Percentiles rank a stretch among this genome's conserved stretches.
Evolutionary conservation across 2,888 invertebrate species (phyloP).

Genomic region (Stenichneumon culpator): DNA sequence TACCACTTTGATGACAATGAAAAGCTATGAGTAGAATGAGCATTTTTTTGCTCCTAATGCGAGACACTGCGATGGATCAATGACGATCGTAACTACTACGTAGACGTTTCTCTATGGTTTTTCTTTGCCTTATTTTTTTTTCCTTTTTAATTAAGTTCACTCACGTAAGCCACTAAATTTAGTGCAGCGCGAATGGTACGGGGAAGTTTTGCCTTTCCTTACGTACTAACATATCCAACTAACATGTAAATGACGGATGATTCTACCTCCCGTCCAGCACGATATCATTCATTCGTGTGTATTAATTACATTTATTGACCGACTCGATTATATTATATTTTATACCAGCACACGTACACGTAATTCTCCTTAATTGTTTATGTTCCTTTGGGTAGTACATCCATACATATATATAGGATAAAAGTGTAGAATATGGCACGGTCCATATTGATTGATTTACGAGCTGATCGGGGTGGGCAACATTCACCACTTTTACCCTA

Average conservation of each 20-base stretch:
- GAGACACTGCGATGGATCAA: not conserved
- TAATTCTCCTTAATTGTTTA: constrained; percentile 10
- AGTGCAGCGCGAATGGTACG: constrained; percentile 13
- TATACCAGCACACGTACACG: constrained; percentile 31
- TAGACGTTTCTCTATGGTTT: not conserved
- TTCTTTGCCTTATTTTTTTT: not conserved
- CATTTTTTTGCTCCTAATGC: not conserved
- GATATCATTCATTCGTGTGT: constrained; percentile 34
- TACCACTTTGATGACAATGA: not conserved
- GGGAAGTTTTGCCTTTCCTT: not conserved
- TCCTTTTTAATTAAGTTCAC: constrained; percentile 9
- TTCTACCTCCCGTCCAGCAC: constrained; percentile 25
- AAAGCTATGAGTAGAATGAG: not conserved
- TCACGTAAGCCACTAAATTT: constrained; percentile 26
- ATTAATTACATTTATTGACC: constrained; percentile 47
- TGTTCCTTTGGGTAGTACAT: constrained; percentile 19
- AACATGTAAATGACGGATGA: constrained; percentile 36
- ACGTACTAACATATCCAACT: constrained; percentile 38
- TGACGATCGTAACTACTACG: not conserved
- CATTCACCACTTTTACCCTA: constrained; percentile 56
- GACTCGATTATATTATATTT: constrained; percentile 20
- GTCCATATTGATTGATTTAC: constrained; percentile 5
- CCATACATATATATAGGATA: constrained; percentile 12
- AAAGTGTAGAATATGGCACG: not conserved
- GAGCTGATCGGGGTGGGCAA: not conserved